These are phyloP conservation scores for Azemiops feae DNA, from an alignment of 2,113 vertebrate species.

Conservation along the genomic window DNA sequence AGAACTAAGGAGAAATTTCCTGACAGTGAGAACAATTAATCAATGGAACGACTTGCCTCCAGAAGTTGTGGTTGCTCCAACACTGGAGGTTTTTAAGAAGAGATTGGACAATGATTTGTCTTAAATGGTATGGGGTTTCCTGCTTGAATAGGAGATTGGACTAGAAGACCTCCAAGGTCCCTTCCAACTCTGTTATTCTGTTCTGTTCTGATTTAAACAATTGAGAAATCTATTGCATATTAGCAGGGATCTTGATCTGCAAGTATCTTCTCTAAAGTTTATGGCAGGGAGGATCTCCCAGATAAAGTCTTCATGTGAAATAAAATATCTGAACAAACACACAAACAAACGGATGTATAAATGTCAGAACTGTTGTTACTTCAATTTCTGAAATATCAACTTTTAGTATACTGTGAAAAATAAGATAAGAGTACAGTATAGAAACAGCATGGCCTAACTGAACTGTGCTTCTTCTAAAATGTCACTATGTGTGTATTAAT, in stretches of 20 bases:
- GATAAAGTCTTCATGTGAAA: background rate
- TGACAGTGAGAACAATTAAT: background rate
- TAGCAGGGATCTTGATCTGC: background rate
- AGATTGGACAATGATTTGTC: background rate
- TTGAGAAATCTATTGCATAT: background rate
- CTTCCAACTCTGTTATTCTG: background rate
- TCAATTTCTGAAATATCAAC: background rate
- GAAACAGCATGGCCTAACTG: background rate
- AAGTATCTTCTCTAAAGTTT: background rate
- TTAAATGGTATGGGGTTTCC: background rate
- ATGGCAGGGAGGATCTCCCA: background rate
- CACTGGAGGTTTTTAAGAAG: background rate
- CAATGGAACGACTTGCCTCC: too few relatives aligned
- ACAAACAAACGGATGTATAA: background rate
- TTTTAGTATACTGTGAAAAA: background rate
- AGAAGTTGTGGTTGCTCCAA: background rate
- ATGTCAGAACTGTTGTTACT: background rate
- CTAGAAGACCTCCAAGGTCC: background rate
- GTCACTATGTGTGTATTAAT: background rate
- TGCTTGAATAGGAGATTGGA: background rate
- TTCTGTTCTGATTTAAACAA: background rate
- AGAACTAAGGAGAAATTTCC: background rate
- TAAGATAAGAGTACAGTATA: background rate
- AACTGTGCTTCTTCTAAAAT: background rate
- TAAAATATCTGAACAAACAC: background rate